Conservation (phyloP, 30 jellyfish, hydroid and myxozoan species). For the Sanderia malayensis region DNA sequence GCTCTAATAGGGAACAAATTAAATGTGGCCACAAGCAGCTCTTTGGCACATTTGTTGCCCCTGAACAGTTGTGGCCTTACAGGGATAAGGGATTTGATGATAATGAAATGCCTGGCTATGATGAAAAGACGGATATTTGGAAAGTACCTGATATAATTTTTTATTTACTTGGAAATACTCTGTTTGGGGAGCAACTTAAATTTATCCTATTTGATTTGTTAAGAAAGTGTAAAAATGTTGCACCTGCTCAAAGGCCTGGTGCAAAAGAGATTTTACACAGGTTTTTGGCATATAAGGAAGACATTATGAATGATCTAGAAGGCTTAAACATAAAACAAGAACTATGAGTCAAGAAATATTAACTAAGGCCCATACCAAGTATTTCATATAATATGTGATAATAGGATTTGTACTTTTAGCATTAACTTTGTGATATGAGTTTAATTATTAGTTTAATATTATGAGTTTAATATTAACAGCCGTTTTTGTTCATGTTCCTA, state of each 20-base stretch:
- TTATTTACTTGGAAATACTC: constrained; percentile 51
- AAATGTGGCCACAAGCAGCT: constrained; percentile 91
- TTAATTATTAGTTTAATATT: no score
- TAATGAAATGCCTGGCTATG: constrained; percentile 73
- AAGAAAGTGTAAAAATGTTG: constrained; percentile 39
- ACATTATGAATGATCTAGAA: background rate
- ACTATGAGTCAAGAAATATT: no score
- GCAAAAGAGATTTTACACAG: constrained; percentile 40
- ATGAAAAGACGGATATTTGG: constrained; percentile 92
- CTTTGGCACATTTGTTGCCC: constrained; percentile 94
- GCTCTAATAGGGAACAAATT: background rate
- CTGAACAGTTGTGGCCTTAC: constrained; percentile 96
- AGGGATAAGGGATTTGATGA: constrained; percentile 42
- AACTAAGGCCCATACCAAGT: no score
- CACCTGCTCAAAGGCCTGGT: constrained; percentile 68
- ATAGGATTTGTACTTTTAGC: no score
- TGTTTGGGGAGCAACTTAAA: constrained; percentile 20
- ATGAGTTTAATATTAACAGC: no score
- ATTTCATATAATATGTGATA: no score
- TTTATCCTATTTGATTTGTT: constrained; percentile 44
- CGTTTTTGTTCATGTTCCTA: no score
- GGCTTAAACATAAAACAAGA: no score
- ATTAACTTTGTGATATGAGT: no score
- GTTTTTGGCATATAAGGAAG: background rate
- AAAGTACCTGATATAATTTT: constrained; percentile 72